phyloP scores from a whole-genome alignment of 2,113 vertebrate genomes.

The Nyctereutes procyonoides region DNA sequence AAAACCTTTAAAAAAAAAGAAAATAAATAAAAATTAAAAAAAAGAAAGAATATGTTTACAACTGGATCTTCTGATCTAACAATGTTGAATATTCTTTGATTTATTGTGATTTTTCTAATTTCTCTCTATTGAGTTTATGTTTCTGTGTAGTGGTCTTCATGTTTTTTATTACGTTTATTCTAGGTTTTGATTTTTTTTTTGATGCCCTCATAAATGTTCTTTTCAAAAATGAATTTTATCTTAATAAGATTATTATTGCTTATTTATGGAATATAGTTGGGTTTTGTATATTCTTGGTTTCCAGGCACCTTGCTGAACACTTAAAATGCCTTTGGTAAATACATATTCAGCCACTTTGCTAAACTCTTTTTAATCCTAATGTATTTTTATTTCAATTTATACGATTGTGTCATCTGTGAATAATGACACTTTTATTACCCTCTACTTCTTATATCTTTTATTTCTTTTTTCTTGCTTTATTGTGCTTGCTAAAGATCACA shows the following conservation, averaged over 20 bases:
- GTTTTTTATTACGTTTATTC: constrained; percentile 35
- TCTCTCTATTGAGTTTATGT: background rate
- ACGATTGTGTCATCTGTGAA: background rate
- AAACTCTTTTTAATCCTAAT: background rate
- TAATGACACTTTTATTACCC: background rate
- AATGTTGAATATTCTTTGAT: background rate
- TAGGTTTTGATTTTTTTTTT: background rate
- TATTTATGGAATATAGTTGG: background rate
- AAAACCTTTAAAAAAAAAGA: no score
- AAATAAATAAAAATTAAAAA: no score
- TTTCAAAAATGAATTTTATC: background rate
- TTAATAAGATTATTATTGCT: background rate
- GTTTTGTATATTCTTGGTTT: background rate
- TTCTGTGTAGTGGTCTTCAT: background rate
- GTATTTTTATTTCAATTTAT: constrained; percentile 44
- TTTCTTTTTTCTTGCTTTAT: background rate
- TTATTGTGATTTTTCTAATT: background rate
- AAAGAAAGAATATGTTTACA: background rate
- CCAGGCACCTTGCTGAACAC: background rate
- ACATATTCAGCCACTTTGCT: background rate
- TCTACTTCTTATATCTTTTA: background rate
- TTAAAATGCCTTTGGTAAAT: constrained; percentile 18
- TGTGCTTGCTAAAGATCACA: background rate
- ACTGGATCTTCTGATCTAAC: background rate
- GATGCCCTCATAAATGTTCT: background rate